Evolutionary conservation across 2,888 invertebrate genomes (phyloP), one percentile per base, ranked within the genome.

Genomic region (Tiliacea citrago): DNA sequence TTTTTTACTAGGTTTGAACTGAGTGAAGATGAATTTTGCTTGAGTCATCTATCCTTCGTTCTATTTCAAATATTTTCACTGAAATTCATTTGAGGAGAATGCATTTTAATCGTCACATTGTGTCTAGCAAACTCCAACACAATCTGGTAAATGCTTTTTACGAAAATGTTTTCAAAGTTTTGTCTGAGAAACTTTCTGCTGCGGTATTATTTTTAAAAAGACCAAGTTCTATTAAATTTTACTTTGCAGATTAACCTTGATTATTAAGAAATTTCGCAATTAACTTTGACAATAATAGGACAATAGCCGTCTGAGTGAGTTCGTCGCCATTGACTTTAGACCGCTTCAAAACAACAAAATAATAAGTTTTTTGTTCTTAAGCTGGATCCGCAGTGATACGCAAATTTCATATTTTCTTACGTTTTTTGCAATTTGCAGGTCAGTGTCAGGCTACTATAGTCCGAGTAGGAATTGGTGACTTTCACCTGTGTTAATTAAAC

Each of bases 211-310:
- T 69, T 68, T 71, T 35, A 79, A 63, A 13, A 63, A 58, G n/a
- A 68, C 12, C 10, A 61, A 72, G n/a, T 61, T 69, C 62, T 57
- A 63, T 74, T 60, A 53, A 77, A 71, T 71, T 77, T 71, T 63
- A 73, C 72, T 73, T 77, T 16, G 16, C 8, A 77, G 73, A 82
- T 73, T 80, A 84, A 67, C 57, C 65, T 82, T 73, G 72, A 68
- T 75, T 81, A 73, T 82, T 74, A 81, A 49, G 51, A 73, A 68
- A 84, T 81, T 76, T 83, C 68, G 29, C 84, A 84, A 89, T 88
- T 87, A 84, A 87, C 79, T 85, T 85, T 81, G 73, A 79, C 71
- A 83, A 81, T 78, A 82, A 73, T 77, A 74, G 77, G 65, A 86
- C 75, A 84, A 86, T 77, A 24, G 77, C 42, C 45, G 69, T 62